Conservation (phyloP, 2,888 invertebrate species). For the Meliscaeva auricollis region DNA sequence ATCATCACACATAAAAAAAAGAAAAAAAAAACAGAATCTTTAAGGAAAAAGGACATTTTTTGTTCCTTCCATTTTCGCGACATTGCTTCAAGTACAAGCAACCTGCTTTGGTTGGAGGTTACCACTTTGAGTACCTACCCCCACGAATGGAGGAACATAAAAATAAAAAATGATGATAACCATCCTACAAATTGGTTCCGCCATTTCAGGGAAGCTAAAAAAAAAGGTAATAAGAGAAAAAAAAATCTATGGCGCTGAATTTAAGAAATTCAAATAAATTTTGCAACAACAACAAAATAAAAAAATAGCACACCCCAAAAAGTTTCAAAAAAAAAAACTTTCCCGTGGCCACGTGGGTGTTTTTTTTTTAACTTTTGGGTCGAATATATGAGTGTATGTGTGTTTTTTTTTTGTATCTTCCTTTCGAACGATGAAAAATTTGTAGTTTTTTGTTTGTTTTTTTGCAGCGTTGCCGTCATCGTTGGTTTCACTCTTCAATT, state of each 20-base stretch:
- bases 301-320: not conserved
- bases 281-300: not conserved
- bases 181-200: slow-evolving; percentile 49
- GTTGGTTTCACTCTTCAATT: slow-evolving; percentile 58
- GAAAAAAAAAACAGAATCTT: slow-evolving; percentile 12
- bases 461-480: slow-evolving; percentile 23
- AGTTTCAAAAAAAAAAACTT: slow-evolving; percentile 24
- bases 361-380: not conserved
- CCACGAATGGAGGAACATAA: slow-evolving; percentile 12
- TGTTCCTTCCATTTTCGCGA: slow-evolving; percentile 7
- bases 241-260: slow-evolving; percentile 19
- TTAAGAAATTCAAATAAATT: slow-evolving; percentile 45
- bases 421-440: slow-evolving; percentile 21
- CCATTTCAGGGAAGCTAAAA: not conserved
- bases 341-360: slow-evolving; percentile 31
- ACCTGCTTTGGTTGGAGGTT: not conserved
- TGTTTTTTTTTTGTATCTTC: too few relatives aligned
- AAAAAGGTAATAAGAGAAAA: not conserved
- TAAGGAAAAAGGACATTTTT: slow-evolving; percentile 19
- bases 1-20: not conserved
- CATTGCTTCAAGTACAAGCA: not conserved
- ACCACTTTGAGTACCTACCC: not conserved
- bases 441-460: slow-evolving; percentile 32
- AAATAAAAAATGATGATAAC: slow-evolving; percentile 41
- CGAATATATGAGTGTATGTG: not conserved